Percentiles rank a stretch among this genome's conserved stretches.
phyloP scores from a whole-genome alignment of 30 jellyfish, hydroid and myxozoan species.

The Aurelia sp. region DNA sequence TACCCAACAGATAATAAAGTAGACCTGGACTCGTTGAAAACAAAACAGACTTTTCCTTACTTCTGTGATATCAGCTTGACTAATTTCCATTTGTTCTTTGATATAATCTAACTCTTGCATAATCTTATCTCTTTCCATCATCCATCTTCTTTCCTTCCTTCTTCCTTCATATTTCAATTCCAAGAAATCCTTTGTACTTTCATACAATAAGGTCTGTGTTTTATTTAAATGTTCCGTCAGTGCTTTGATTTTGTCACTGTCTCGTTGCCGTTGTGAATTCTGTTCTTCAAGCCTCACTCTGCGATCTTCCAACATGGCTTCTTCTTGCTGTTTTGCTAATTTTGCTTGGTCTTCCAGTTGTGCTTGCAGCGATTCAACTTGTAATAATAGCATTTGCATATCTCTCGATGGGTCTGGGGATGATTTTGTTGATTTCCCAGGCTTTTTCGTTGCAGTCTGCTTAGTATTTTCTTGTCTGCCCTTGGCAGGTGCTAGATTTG shows the following conservation, averaged over 20 bases:
- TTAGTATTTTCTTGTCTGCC: not conserved
- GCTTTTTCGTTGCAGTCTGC: conserved; percentile 6
- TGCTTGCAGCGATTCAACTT: conserved; percentile 86
- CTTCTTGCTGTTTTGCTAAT: conserved; percentile 78
- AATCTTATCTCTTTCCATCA: conserved; percentile 88
- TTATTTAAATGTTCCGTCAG: conserved; percentile 85
- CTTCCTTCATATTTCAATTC: conserved; percentile 89
- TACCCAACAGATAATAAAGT: no score
- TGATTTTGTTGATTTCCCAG: conserved; percentile 5
- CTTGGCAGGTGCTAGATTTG: not conserved
- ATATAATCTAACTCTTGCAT: conserved; percentile 88
- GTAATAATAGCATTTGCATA: conserved; percentile 64
- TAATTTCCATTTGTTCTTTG: conserved; percentile 75
- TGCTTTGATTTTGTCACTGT: conserved; percentile 82
- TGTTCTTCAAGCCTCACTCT: conserved; percentile 88
- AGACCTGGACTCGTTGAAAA: no score
- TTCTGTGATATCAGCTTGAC: conserved; percentile 40
- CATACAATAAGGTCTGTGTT: conserved; percentile 87
- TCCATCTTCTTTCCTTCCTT: conserved; percentile 91
- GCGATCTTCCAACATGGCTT: conserved; percentile 83
- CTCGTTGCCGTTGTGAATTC: conserved; percentile 79
- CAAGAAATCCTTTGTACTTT: conserved; percentile 90
- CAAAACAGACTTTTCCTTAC: conserved; percentile 13
- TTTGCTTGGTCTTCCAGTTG: conserved; percentile 90
- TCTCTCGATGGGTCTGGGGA: conserved; percentile 35